These are phyloP conservation scores for Cherax destructor DNA, from an alignment of 1,140 invertebrate species.

Conservation along the genomic window DNA sequence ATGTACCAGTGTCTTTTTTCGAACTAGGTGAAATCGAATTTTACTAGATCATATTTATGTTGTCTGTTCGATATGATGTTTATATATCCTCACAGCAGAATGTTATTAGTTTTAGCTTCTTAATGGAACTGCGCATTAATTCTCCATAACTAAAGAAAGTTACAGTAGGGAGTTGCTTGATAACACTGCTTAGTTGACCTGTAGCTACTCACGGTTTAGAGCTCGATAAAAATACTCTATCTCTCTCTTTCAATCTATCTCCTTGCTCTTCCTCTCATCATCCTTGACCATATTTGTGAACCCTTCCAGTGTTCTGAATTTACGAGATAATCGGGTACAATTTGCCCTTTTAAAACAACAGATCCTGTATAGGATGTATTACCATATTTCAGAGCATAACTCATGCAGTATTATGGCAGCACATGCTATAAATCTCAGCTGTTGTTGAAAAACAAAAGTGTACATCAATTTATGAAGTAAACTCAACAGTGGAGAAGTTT, in stretches of 20 bases:
- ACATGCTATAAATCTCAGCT: slow-evolving; percentile 4
- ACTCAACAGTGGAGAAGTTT: not conserved
- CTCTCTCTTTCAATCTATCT: not conserved
- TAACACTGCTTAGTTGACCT: slow-evolving; percentile 52
- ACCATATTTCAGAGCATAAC: not conserved
- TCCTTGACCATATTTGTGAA: slow-evolving; percentile 6
- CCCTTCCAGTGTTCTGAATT: not conserved
- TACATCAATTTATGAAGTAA: not conserved
- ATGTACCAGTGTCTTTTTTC: slow-evolving; percentile 51
- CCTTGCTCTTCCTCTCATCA: not conserved
- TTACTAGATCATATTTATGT: slow-evolving; percentile 63
- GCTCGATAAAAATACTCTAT: slow-evolving; percentile 5
- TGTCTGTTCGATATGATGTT: slow-evolving; percentile 63
- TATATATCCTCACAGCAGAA: slow-evolving; percentile 55
- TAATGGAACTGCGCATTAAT: slow-evolving; percentile 48
- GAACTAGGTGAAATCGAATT: slow-evolving; percentile 53
- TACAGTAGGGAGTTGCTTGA: slow-evolving; percentile 53
- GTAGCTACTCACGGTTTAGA: slow-evolving; percentile 41
- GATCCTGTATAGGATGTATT: not conserved
- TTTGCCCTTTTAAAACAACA: not conserved
- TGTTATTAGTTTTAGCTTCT: slow-evolving; percentile 56
- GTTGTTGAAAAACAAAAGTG: not conserved
- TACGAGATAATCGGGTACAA: not conserved
- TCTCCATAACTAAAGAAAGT: slow-evolving; percentile 35
- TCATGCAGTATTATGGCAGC: not conserved